Evolutionary conservation across 2,888 invertebrate genomes (phyloP).

Genomic region (Drosophila limbata): DNA sequence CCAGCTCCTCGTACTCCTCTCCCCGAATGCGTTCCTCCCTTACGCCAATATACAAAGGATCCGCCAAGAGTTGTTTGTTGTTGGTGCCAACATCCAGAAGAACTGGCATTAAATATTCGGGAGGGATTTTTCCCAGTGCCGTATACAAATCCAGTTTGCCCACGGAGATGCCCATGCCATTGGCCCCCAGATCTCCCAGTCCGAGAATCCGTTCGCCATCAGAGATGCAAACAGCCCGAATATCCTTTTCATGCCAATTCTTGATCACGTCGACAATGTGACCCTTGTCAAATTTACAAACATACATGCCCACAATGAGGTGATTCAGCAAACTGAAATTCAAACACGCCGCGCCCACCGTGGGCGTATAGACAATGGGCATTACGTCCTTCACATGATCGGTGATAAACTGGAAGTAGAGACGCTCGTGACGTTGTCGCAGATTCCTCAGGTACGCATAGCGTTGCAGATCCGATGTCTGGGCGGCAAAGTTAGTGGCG

Average conservation of each 20-base stretch:
- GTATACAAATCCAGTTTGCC: slow-evolving; percentile 70
- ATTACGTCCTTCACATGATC: slow-evolving; percentile 94
- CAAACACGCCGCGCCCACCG: slow-evolving; percentile 97
- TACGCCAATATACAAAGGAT: slow-evolving; percentile 65
- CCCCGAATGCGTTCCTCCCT: slow-evolving; percentile 56
- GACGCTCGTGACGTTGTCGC: slow-evolving; percentile 94
- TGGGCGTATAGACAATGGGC: slow-evolving; percentile 98
- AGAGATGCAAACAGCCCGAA: slow-evolving; percentile 62
- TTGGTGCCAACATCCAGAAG: slow-evolving; percentile 64
- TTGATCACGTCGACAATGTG: slow-evolving; percentile 50
- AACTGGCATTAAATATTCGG: slow-evolving; percentile 44
- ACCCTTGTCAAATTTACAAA: slow-evolving; percentile 54
- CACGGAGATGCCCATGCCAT: slow-evolving; percentile 72
- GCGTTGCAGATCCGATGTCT: slow-evolving; percentile 93
- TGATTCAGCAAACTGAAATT: slow-evolving; percentile 89
- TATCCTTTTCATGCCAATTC: slow-evolving; percentile 60
- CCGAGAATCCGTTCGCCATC: slow-evolving; percentile 71
- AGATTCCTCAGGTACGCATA: slow-evolving; percentile 94
- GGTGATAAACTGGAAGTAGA: slow-evolving; percentile 94
- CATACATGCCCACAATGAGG: slow-evolving; percentile 90
- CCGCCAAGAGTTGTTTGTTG: slow-evolving; percentile 46
- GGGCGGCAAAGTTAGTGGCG: slow-evolving; percentile 91
- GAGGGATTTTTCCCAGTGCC: slow-evolving; percentile 53
- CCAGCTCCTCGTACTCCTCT: slow-evolving; percentile 59
- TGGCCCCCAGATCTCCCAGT: slow-evolving; percentile 65